Evolutionary conservation across 2,113 vertebrate genomes (phyloP), one percentile per base, ranked within the genome.

Genomic region (Seriola quinqueradiata): DNA sequence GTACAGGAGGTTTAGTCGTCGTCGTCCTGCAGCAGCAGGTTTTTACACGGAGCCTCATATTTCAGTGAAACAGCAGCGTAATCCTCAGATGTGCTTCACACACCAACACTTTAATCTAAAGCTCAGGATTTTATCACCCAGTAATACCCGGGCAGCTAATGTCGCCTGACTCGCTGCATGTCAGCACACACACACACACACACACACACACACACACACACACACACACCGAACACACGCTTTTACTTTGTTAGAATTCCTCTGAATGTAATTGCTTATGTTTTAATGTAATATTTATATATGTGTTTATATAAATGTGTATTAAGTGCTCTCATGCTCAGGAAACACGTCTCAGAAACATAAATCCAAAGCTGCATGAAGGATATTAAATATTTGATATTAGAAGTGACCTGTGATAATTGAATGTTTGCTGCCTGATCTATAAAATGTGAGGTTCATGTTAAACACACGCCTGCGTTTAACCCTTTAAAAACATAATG

Each of bases 111-210:
- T 77, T 91, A 75, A 86, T 84, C 87, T 85, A 70, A 84, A 85
- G 57, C 87, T 87, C 81, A 64, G 79, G 86, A 88, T 88, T 88
- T 86, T 88, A 88, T 84, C 90, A 90, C 79, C 83, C 78, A 76
- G 78, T 88, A 88, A 88, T 60, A 84, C 82, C 66, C 82, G 67
- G 70, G 68, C 32, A n/a, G 74, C 73, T 88, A 87, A 83, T 83
- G 89, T 75, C 46, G 65, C 61, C 40, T 21, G 42, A 84, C 57
- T 70, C 10, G 32, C 3, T n/a, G 4, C 25, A 19, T 28, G 28
- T 28, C 28, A 28, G 28, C 17, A 10, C 42, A 42, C 60, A 50
- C 32, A 32, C 7, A 32, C 38, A 13, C 25, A 19, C 17, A 10
- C 42, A 42, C 60, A 50, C 32, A 32, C 7, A 32, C 38, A 13